These are phyloP conservation scores for Caenorhabditis sulstoni DNA, from an alignment of 2,888 invertebrate genomes.

Conservation along the genomic window DNA sequence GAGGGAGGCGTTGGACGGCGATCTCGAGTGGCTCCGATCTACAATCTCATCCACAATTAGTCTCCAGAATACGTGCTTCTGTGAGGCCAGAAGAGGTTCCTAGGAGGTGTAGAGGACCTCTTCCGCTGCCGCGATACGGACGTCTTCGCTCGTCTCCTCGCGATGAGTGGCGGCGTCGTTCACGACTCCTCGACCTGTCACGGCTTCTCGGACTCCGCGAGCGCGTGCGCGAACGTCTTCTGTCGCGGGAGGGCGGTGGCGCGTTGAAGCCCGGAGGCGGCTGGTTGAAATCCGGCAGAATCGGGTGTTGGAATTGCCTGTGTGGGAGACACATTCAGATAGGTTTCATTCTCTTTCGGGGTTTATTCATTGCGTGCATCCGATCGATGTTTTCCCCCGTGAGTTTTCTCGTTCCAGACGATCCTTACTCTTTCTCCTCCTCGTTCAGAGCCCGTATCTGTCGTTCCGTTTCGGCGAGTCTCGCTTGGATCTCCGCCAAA, in stretches of 20 bases:
- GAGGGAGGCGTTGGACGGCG: conserved; percentile 35
- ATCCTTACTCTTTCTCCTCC: conserved; percentile 48
- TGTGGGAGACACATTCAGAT: too few species aligned
- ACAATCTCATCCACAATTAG: conserved; percentile 60
- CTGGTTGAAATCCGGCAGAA: conserved; percentile 31
- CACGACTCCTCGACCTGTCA: too few species aligned
- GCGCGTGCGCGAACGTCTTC: too few species aligned
- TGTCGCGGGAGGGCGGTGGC: not conserved
- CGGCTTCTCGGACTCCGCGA: too few species aligned
- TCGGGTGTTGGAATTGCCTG: too few species aligned
- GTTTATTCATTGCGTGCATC: not conserved
- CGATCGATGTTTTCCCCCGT: too few species aligned
- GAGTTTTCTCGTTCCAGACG: too few species aligned
- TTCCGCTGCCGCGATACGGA: not conserved
- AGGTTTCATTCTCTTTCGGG: too few species aligned
- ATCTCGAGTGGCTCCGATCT: conserved; percentile 54
- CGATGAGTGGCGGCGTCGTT: too few species aligned
- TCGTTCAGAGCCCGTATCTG: conserved; percentile 39
- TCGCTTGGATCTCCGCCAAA: conserved; percentile 29
- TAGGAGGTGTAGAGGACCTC: too few species aligned
- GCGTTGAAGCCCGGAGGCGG: conserved; percentile 35
- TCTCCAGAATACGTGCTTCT: not conserved
- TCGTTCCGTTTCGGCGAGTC: conserved; percentile 36
- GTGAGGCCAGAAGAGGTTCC: too few species aligned
- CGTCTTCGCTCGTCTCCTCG: too few species aligned